These are phyloP conservation scores for Apoda limacodes DNA, from an alignment of 2,888 invertebrate genomes.

Conservation along the genomic window DNA sequence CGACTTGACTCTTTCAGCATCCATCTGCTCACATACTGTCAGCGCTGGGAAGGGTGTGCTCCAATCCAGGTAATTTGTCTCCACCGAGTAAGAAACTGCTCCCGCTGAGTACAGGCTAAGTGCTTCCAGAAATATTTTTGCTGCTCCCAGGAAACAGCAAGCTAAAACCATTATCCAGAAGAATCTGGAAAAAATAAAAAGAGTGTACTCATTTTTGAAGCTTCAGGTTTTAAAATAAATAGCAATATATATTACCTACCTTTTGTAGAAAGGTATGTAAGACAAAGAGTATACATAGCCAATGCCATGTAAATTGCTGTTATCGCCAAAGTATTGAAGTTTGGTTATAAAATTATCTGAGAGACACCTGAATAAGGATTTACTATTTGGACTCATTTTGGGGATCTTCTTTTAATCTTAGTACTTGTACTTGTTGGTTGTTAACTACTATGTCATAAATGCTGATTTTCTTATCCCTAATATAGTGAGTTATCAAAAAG, in stretches of 20 bases:
- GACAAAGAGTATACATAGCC: conserved; percentile 38
- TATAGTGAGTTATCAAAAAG: too few relatives aligned
- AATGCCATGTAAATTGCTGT: conserved; percentile 44
- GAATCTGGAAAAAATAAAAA: conserved; percentile 43
- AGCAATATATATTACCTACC: conserved; percentile 26
- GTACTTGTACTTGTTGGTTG: too few relatives aligned
- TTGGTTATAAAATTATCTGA: too few relatives aligned
- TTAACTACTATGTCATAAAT: too few relatives aligned
- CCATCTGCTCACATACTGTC: conserved; percentile 65
- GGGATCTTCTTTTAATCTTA: too few relatives aligned
- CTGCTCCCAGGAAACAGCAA: conserved; percentile 35
- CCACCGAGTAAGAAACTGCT: conserved; percentile 63
- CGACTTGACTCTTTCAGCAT: conserved; percentile 34
- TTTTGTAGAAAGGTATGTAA: conserved; percentile 30
- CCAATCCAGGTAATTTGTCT: conserved; percentile 72
- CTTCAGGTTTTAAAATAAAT: not conserved
- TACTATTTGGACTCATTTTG: too few relatives aligned
- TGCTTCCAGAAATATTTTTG: conserved; percentile 39
- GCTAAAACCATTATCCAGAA: conserved; percentile 65
- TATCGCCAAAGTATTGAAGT: conserved; percentile 45
- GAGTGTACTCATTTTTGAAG: too few relatives aligned
- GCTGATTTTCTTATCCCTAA: too few relatives aligned
- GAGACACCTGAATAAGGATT: too few relatives aligned
- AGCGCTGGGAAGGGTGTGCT: conserved; percentile 73
- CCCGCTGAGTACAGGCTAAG: conserved; percentile 52